These are phyloP conservation scores for Cyprinus carpio DNA, from an alignment of 2,113 vertebrate genomes.

Conservation along the genomic window DNA sequence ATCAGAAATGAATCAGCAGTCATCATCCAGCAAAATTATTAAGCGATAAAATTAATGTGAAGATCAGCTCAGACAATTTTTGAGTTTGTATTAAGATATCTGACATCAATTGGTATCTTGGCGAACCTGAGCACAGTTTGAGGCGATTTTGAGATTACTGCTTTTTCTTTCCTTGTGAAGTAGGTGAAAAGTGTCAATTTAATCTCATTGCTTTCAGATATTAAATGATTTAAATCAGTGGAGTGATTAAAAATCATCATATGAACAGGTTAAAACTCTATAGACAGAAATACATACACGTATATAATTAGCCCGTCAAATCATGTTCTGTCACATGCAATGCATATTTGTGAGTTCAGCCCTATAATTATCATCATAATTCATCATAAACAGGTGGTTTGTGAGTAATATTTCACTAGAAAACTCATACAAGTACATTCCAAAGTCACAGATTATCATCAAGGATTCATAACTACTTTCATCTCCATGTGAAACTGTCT, in stretches of 20 bases:
- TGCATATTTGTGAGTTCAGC: background rate
- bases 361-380: background rate
- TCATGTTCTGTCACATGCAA: background rate
- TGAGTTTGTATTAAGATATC: no score
- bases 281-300: background rate
- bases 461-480: background rate
- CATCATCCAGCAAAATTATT: background rate
- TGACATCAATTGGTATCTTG: no score
- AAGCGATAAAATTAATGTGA: background rate
- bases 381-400: background rate
- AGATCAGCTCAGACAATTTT: no score
- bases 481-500: background rate
- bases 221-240: no score
- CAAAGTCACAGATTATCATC: background rate
- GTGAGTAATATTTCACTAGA: background rate
- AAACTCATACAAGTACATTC: background rate
- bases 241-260: no score
- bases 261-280: background rate
- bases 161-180: no score
- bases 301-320: background rate
- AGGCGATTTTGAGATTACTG: no score
- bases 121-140: no score
- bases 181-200: no score
- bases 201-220: no score
- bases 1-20: background rate